Evolutionary conservation across 2,113 vertebrate species (phyloP).

Genomic region (Setophaga kirtlandii): DNA sequence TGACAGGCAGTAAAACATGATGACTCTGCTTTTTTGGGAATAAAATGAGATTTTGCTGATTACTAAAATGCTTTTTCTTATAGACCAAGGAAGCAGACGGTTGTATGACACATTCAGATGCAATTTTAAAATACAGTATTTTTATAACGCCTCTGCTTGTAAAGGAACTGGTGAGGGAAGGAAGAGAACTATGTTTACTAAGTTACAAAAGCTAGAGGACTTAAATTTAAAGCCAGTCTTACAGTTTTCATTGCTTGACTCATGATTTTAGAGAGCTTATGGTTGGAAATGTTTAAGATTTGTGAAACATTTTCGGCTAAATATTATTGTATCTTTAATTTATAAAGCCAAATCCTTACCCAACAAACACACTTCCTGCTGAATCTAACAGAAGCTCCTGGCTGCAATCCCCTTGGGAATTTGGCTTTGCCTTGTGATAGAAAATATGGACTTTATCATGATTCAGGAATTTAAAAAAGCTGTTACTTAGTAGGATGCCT

Average conservation of each 20-base stretch:
- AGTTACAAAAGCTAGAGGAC: not conserved
- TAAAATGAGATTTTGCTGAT: not conserved
- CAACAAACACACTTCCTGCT: conserved; percentile 6
- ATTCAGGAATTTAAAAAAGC: not conserved
- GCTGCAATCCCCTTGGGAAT: not conserved
- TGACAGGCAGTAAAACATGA: not conserved
- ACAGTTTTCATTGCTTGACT: conserved; percentile 11
- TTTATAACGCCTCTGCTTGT: not conserved
- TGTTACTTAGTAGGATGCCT: not conserved
- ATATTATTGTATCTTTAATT: conserved; percentile 54
- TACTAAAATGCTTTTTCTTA: not conserved
- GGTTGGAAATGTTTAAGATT: conserved; percentile 39
- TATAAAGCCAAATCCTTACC: conserved; percentile 18
- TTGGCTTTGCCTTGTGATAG: not conserved
- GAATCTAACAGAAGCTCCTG: conserved; percentile 33
- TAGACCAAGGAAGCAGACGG: not conserved
- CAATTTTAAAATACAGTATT: not conserved
- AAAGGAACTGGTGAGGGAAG: not conserved
- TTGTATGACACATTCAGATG: not conserved
- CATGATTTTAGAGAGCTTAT: conserved; percentile 6
- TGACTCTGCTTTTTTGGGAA: not conserved
- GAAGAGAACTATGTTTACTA: not conserved
- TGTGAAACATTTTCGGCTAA: conserved; percentile 31
- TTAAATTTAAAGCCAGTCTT: conserved; percentile 14
- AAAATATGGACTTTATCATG: not conserved